Evolutionary conservation across 2,113 vertebrate genomes (phyloP).

Genomic region (Syngnathus typhle): DNA sequence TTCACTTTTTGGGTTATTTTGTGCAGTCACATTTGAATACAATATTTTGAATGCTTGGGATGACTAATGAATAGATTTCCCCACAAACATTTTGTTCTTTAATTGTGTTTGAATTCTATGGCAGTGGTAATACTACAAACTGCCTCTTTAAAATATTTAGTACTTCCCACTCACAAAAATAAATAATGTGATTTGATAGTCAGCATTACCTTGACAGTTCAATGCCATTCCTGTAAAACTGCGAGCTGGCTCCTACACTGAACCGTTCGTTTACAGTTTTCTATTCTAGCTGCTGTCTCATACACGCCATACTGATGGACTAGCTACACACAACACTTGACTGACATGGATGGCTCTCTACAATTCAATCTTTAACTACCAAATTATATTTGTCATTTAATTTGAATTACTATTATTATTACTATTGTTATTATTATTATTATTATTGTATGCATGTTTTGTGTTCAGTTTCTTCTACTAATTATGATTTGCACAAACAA

Average conservation of each 20-base stretch:
- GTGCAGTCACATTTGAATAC: not conserved
- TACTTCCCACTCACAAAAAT: not conserved
- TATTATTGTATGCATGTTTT: no score
- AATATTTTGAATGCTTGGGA: not conserved
- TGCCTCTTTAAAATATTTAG: not conserved
- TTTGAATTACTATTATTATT: no score
- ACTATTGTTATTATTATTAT: no score
- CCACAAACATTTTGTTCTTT: not conserved
- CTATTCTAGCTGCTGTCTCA: not conserved
- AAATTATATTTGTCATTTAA: no score
- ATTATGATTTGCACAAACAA: no score
- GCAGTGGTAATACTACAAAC: no score
- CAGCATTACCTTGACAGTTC: not conserved
- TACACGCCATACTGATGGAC: not conserved
- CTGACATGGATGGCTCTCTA: not conserved
- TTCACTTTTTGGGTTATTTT: no score
- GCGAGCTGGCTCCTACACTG: not conserved
- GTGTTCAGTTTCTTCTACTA: no score
- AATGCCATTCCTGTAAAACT: not conserved
- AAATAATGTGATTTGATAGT: not conserved
- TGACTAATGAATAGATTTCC: not conserved
- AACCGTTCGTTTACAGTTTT: not conserved
- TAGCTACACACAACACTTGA: not conserved
- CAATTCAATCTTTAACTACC: not conserved
- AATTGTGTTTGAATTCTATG: not conserved